These are phyloP conservation scores for Encarsia formosa DNA, from an alignment of 2,888 invertebrate genomes.

Conservation along the genomic window DNA sequence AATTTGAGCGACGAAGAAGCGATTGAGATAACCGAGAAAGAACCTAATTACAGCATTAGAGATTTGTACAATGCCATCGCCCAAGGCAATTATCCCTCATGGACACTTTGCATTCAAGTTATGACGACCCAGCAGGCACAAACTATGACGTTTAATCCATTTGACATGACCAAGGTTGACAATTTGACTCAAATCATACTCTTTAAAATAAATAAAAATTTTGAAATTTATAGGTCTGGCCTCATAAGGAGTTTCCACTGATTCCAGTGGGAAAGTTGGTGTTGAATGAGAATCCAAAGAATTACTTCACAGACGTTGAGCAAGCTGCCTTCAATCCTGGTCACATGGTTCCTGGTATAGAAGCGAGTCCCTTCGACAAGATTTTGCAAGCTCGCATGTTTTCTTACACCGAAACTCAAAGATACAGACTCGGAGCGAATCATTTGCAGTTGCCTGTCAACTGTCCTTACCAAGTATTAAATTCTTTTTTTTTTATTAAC, in stretches of 20 bases:
- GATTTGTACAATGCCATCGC: constrained; percentile 89
- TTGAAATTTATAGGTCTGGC: constrained; percentile 81
- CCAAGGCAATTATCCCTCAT: constrained; percentile 68
- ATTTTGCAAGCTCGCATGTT: constrained; percentile 86
- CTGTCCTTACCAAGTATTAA: constrained; percentile 74
- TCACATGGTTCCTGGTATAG: constrained; percentile 88
- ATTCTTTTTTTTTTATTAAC: too few relatives aligned
- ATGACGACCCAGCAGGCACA: constrained; percentile 88
- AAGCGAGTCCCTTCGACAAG: constrained; percentile 90
- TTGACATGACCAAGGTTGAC: constrained; percentile 81
- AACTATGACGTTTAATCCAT: constrained; percentile 78
- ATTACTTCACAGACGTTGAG: constrained; percentile 92
- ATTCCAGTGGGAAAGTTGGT: constrained; percentile 84
- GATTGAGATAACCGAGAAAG: constrained; percentile 65
- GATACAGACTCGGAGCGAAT: constrained; percentile 87
- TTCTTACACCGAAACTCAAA: constrained; percentile 88
- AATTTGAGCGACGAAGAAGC: constrained; percentile 70
- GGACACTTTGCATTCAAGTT: constrained; percentile 79
- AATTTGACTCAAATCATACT: too few relatives aligned
- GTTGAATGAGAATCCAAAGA: constrained; percentile 82
- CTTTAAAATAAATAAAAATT: too few relatives aligned
- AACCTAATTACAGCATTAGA: constrained; percentile 85
- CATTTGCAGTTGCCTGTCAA: constrained; percentile 91
- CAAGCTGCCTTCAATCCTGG: constrained; percentile 89
- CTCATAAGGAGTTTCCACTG: constrained; percentile 80